Base-by-base conservation (phyloP, 1,140 invertebrate genomes). In the Anoplophora glabripennis region DNA sequence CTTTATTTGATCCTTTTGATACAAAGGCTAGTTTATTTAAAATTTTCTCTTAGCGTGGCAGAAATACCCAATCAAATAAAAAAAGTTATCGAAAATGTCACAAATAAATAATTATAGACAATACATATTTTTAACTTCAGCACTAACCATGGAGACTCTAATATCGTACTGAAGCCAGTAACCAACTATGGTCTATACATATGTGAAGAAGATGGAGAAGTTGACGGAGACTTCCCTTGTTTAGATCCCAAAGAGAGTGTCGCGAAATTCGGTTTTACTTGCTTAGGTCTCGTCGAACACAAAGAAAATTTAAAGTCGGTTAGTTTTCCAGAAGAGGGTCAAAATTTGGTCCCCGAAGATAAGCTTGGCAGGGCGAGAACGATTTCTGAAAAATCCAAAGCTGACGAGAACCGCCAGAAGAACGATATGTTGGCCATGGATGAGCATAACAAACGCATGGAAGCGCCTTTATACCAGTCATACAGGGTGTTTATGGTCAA, bases 151-250 rank as follows among this genome's bases (percentile, higher is more conserved):
- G 80, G 81, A 17, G 82, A 85, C 55, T 76, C 83, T 63, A 69
- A 74, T 36, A 28, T 28, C 21, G 5, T 5, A 28, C 73, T 86
- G 10, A 80, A 82, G 63, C 80, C 81, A 44, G 81, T 86, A 3
- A 76, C 80, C 38, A 81, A 86, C 65, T 96, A 93, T 77, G 90
- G 90, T 41, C 78, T 98, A 38, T 93, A 92, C 71, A 94, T 97
- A 69, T 93, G 91, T 12, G 95, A 98, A 80, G 95, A 98, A 72
- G 94, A 96, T 76, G 95, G 95, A n/a, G 94, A 96, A 78, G 90
- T 96, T 36, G 93, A 95, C 76, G 86, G 84, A 76, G 94, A 96
- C 67, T 97, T 98, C 74, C 93, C 94, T 1, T 89, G 88, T 66
- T 80, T 98, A 3, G 94, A 96, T 74, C 83, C 86, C 9, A 84